Evolutionary conservation across 2,888 invertebrate genomes (phyloP).

Genomic region (Drosophila mayaguana): DNA sequence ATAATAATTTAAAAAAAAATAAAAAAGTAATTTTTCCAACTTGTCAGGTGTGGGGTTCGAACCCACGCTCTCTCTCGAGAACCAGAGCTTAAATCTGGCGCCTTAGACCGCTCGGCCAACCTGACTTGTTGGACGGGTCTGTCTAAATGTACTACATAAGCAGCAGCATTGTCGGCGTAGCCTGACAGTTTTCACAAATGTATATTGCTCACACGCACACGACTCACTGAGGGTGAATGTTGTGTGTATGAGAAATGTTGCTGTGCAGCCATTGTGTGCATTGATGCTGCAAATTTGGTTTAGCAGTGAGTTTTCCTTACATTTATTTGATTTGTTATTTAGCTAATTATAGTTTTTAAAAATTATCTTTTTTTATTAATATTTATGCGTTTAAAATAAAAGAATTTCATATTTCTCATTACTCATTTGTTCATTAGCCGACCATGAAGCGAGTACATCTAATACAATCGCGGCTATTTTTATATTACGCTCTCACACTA

Average conservation of each 20-base stretch:
- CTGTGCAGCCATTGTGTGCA: neutral
- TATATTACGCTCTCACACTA: slow-evolving; percentile 21
- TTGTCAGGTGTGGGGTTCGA: slow-evolving; percentile 92
- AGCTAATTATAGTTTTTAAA: neutral
- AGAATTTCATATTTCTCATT: neutral
- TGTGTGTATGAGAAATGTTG: neutral
- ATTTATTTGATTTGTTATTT: neutral
- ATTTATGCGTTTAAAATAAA: slow-evolving; percentile 1
- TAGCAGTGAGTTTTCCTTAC: neutral
- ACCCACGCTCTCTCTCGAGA: slow-evolving; percentile 93
- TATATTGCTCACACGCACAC: slow-evolving; percentile 6
- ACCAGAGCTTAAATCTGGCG: slow-evolving; percentile 94
- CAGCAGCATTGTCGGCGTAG: slow-evolving; percentile 33
- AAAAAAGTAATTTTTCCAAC: slow-evolving; percentile 21
- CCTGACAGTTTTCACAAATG: slow-evolving; percentile 25
- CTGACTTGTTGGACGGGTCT: slow-evolving; percentile 86
- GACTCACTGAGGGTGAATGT: slow-evolving; percentile 33
- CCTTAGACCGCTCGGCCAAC: slow-evolving; percentile 94
- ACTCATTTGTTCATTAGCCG: neutral
- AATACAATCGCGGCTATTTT: slow-evolving; percentile 30
- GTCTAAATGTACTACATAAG: slow-evolving; percentile 56
- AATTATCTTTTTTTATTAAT: too few species aligned
- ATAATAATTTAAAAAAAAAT: slow-evolving; percentile 17
- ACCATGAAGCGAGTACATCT: slow-evolving; percentile 1
- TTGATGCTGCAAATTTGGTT: neutral